phyloP scores from a whole-genome alignment of 92 coral and sea anemone genomes.

The Palythoa caribaeorum region DNA sequence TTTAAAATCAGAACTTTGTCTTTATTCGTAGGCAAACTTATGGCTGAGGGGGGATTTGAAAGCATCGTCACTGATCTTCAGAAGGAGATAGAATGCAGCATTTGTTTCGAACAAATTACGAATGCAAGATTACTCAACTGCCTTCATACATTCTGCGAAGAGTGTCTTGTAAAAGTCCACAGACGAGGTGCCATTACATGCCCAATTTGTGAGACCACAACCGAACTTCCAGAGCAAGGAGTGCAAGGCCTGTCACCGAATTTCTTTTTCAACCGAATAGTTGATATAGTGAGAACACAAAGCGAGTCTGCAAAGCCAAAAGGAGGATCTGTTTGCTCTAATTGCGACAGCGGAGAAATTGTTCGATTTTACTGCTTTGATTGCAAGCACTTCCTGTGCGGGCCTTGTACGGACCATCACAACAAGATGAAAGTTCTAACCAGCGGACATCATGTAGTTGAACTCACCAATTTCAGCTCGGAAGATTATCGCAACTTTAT shows the following conservation, averaged over 20 bases:
- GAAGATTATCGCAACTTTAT: conserved; percentile 19
- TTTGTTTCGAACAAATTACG: not conserved
- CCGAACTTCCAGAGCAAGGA: conserved; percentile 2
- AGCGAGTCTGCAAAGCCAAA: not conserved
- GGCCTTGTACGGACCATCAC: conserved; percentile 10
- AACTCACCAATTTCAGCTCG: not conserved
- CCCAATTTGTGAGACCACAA: not conserved
- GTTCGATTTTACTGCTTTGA: conserved; percentile 26
- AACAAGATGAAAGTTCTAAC: conserved; percentile 24
- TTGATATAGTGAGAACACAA: not conserved
- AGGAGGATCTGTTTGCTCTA: conserved; percentile 2
- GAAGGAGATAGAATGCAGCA: conserved; percentile 7
- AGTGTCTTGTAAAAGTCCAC: not conserved
- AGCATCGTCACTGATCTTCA: not conserved
- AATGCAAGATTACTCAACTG: conserved; percentile 27
- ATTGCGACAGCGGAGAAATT: conserved; percentile 5
- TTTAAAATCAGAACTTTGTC: too few relatives aligned
- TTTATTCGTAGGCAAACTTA: not conserved
- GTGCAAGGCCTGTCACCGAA: conserved; percentile 1
- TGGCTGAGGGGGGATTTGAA: not conserved
- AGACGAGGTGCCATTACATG: conserved; percentile 8
- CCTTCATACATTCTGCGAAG: conserved; percentile 29
- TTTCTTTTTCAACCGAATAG: conserved; percentile 21
- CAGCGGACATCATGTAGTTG: conserved; percentile 30
- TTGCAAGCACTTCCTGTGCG: conserved; percentile 44